phyloP scores from a whole-genome alignment of 2,113 vertebrate species.

The Indri indri region DNA sequence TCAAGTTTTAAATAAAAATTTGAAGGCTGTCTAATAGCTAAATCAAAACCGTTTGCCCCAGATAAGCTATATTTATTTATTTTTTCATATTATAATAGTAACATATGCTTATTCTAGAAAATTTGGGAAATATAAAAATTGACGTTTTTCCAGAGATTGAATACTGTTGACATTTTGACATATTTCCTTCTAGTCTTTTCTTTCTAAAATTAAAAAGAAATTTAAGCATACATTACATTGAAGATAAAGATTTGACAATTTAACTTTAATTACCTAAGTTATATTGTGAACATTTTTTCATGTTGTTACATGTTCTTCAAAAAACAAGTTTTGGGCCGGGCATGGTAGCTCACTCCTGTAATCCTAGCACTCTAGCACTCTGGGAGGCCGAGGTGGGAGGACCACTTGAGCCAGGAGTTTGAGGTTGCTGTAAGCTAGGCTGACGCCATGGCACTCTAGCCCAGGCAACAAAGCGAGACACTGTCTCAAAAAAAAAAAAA shows the following conservation, averaged over 20 bases:
- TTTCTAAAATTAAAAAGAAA: not conserved
- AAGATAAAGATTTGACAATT: not conserved
- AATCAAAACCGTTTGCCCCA: not conserved
- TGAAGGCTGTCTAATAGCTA: not conserved
- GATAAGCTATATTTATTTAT: not conserved
- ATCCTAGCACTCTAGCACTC: too few species aligned
- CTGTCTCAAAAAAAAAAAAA: too few species aligned
- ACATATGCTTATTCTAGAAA: slow-evolving; percentile 7
- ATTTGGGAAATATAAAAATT: not conserved
- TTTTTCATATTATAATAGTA: not conserved
- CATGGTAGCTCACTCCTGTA: too few species aligned
- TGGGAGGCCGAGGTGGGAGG: too few species aligned
- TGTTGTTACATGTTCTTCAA: not conserved
- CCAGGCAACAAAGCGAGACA: too few species aligned
- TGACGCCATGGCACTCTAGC: too few species aligned
- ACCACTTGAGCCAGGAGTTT: too few species aligned
- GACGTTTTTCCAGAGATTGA: slow-evolving; percentile 6
- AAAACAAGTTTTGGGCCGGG: not conserved
- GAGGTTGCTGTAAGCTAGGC: too few species aligned
- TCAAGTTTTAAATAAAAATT: slow-evolving; percentile 31
- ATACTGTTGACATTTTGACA: not conserved
- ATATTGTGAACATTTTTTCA: not conserved
- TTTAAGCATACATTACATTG: not conserved
- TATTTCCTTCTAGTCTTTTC: slow-evolving; percentile 29
- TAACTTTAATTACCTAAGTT: slow-evolving; percentile 12